Percentiles rank a stretch among this genome's conserved stretches.
Conservation (phyloP, 92 coral and sea anemone species). For the Palythoa caribaeorum region DNA sequence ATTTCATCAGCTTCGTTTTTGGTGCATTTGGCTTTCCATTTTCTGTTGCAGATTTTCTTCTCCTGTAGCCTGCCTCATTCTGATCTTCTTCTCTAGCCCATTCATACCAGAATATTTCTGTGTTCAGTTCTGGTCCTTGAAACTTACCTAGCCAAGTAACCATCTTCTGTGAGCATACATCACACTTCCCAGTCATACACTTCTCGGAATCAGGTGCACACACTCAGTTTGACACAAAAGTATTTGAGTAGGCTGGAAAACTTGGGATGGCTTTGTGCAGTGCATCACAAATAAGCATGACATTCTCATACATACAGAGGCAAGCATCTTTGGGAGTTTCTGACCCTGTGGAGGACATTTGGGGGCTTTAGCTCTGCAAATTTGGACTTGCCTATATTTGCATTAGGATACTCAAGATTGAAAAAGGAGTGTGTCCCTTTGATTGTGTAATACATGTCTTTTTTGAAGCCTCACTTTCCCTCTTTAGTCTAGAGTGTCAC, state of each 20-base stretch:
- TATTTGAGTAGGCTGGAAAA: slow-evolving; percentile 60
- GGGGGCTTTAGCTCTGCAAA: slow-evolving; percentile 68
- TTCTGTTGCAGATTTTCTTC: slow-evolving; percentile 36
- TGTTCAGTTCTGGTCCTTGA: slow-evolving; percentile 59
- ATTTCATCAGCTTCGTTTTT: slow-evolving; percentile 60
- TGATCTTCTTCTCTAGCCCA: slow-evolving; percentile 49
- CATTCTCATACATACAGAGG: slow-evolving; percentile 26
- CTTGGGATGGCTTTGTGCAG: slow-evolving; percentile 53
- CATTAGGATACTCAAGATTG: slow-evolving; percentile 63
- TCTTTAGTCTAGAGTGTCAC: slow-evolving; percentile 51
- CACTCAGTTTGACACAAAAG: slow-evolving; percentile 56
- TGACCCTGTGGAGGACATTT: slow-evolving; percentile 63
- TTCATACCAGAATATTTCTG: slow-evolving; percentile 43
- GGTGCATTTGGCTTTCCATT: slow-evolving; percentile 50
- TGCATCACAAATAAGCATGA: slow-evolving; percentile 53
- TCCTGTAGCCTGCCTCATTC: slow-evolving; percentile 54
- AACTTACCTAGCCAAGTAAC: slow-evolving; percentile 45
- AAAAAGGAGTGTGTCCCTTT: slow-evolving; percentile 68
- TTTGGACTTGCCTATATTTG: slow-evolving; percentile 57
- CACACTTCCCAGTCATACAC: slow-evolving; percentile 45
- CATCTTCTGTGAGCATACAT: slow-evolving; percentile 46
- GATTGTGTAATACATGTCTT: slow-evolving; percentile 59
- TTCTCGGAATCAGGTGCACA: slow-evolving; percentile 48
- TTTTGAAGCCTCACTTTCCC: slow-evolving; percentile 65
- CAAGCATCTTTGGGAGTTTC: slow-evolving; percentile 59